phyloP scores from a whole-genome alignment of 2,113 vertebrate genomes.

The Prunella himalayana region DNA sequence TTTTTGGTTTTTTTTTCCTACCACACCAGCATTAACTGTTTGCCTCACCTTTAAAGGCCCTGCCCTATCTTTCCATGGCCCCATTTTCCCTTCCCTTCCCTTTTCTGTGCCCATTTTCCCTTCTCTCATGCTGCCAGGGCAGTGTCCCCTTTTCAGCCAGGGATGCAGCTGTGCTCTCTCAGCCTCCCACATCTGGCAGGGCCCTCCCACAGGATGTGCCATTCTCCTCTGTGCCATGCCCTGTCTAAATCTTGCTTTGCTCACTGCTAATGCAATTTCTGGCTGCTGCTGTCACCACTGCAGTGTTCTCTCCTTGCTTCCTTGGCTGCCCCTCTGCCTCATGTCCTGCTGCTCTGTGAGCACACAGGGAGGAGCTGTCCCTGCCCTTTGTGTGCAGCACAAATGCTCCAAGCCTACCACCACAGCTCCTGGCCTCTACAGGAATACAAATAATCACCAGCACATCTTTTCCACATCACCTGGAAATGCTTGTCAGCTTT shows the following conservation, averaged over 20 bases:
- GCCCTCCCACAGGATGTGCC: neutral
- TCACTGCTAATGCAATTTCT: neutral
- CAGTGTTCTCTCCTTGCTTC: neutral
- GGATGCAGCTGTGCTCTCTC: neutral
- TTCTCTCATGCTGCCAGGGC: neutral
- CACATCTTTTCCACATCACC: neutral
- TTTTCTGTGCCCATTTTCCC: no score
- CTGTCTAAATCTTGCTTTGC: neutral
- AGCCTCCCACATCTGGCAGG: neutral
- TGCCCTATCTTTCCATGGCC: no score
- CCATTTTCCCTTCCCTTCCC: neutral
- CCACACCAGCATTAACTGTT: neutral
- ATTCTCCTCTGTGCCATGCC: neutral
- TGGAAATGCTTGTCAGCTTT: neutral
- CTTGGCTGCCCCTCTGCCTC: neutral
- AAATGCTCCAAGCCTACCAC: neutral
- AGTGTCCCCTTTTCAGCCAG: neutral
- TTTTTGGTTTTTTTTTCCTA: neutral
- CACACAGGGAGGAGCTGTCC: fast-evolving
- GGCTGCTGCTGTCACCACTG: neutral
- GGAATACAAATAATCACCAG: neutral
- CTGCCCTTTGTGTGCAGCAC: fast-evolving
- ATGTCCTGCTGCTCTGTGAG: neutral
- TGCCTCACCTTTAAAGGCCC: neutral
- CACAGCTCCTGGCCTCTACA: neutral